Base-by-base conservation (phyloP, 2,888 invertebrate genomes). In the Cremastobaeus sp. region DNA sequence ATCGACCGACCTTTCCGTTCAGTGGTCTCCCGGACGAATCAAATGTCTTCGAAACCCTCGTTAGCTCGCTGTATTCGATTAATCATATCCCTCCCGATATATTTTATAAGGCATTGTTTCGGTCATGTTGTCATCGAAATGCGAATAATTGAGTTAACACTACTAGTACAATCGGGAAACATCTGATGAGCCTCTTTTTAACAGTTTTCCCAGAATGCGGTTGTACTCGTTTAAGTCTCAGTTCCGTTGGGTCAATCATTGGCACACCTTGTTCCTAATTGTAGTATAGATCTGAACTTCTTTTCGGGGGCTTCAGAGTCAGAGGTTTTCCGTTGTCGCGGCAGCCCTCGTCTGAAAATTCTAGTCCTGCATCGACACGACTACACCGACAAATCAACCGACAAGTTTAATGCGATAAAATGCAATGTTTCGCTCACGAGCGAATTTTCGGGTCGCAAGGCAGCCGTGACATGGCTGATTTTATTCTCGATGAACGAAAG, bases 401-500 rank as follows among this genome's bases (percentile, higher is more conserved):
- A 35, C 17, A 14, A 30, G 35, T 39, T 30, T 30, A 15, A 1
- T 8, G n/a, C n/a, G n/a, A n/a, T n/a, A 17, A 30, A 30, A 39
- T 35, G 11, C 8, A 12, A 11, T 12, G n/a, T 59, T 50, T 68
- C 66, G 57, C 50, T 50, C 28, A 25, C 50, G 28, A 35, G 69
- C 62, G 69, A 47, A 55, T 60, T 65, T 68, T 45, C 45, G 69
- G 12, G 37, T 45, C 50, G 34, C 28, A 68, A 43, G 54, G 65
- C 71, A 15, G 52, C 47, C 57, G 41, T 32, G 57, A 15, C 35
- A 39, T 41, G 35, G 79, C 81, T 79, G 25, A 43, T 55, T 55
- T 30, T 85, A 79, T 81, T 82, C 79, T 82, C 81, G 81, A 82
- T 78, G 82, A 83, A 86, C 81, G 82, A 82, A 84, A 82, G 86